These are phyloP conservation scores for Cichlasoma orientale DNA, from an alignment of 2,797 vertebrate species.

Conservation along the genomic window DNA sequence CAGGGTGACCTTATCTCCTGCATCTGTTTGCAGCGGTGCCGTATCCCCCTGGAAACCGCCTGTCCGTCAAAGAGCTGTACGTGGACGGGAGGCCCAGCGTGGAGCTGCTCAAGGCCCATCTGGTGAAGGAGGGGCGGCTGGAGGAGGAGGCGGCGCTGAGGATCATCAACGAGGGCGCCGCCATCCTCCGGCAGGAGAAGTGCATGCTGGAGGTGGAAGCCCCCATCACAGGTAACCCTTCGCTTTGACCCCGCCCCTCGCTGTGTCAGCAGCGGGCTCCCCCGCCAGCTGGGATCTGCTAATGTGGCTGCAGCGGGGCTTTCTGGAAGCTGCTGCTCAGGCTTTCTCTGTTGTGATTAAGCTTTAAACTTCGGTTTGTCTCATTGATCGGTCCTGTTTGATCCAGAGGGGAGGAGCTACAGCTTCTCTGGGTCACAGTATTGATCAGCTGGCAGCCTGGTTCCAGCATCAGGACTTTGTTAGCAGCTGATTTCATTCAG, in stretches of 20 bases:
- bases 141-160: constrained; percentile 94
- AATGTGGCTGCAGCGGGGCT: background rate
- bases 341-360: no score
- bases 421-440: no score
- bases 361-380: no score
- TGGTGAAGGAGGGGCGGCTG: constrained; percentile 95
- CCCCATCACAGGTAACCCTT: constrained; percentile 89
- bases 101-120: constrained; percentile 91
- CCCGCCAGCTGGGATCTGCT: background rate
- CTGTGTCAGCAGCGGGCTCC: background rate
- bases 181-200: constrained; percentile 92
- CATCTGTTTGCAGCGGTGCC: constrained; percentile 86
- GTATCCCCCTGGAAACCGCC: constrained; percentile 91
- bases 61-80: constrained; percentile 92
- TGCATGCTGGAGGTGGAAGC: constrained; percentile 98
- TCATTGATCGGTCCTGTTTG: no score
- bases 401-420: no score
- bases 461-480: no score
- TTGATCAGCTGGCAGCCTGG: no score
- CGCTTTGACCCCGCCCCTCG: background rate
- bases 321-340: background rate
- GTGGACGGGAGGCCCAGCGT: constrained; percentile 91
- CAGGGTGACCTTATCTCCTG: background rate
- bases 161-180: constrained; percentile 94
- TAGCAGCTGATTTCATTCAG: no score